Evolutionary conservation across 2,888 invertebrate species (phyloP).

Genomic region (Platerodrilus igneus): DNA sequence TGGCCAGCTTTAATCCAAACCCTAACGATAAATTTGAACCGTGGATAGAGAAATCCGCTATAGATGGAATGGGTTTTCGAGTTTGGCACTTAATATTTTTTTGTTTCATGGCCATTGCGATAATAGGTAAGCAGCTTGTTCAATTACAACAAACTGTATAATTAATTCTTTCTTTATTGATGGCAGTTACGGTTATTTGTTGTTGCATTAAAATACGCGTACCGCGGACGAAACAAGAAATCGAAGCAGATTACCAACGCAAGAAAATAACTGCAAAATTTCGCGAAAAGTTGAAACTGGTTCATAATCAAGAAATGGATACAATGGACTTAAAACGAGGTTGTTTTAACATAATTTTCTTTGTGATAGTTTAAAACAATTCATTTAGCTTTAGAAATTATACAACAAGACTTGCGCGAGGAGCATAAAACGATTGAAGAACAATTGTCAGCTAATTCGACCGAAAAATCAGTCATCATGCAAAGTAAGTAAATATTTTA

Average conservation of each 20-base stretch:
- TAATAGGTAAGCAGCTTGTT: slow-evolving; percentile 61
- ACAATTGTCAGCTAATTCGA: too few species aligned
- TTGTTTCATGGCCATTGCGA: slow-evolving; percentile 58
- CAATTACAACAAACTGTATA: not conserved
- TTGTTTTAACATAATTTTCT: slow-evolving; percentile 43
- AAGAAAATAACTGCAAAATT: slow-evolving; percentile 80
- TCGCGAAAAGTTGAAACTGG: slow-evolving; percentile 71
- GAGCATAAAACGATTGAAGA: slow-evolving; percentile 48
- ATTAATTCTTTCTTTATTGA: slow-evolving; percentile 3
- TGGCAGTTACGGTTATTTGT: slow-evolving; percentile 71
- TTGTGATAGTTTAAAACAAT: slow-evolving; percentile 1
- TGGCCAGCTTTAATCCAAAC: slow-evolving; percentile 45
- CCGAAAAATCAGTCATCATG: too few species aligned
- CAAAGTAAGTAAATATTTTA: too few species aligned
- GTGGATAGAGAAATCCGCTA: slow-evolving; percentile 68
- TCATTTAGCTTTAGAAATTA: slow-evolving; percentile 60
- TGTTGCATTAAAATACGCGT: slow-evolving; percentile 89
- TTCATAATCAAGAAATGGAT: slow-evolving; percentile 84
- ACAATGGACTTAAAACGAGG: slow-evolving; percentile 72
- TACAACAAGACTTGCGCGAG: slow-evolving; percentile 59
- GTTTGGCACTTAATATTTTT: slow-evolving; percentile 80
- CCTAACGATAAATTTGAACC: slow-evolving; percentile 44
- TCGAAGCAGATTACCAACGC: slow-evolving; percentile 86
- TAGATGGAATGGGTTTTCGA: slow-evolving; percentile 67
- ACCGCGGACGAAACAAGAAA: slow-evolving; percentile 91